Percentiles rank a stretch among this genome's conserved stretches.
phyloP scores from a whole-genome alignment of 2,888 invertebrate genomes.

The Parelbella ahira region DNA sequence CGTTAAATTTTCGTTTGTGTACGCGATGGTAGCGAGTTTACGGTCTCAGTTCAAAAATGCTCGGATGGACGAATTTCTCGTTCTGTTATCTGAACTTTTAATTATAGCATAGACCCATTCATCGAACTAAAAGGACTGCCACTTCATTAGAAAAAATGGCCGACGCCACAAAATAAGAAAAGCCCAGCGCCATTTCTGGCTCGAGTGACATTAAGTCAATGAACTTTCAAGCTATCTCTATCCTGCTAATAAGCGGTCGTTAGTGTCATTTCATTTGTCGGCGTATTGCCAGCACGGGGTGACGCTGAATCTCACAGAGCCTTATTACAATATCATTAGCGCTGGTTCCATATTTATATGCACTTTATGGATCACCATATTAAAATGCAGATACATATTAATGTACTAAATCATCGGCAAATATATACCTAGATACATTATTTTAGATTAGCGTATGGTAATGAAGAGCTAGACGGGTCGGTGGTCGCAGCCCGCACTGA shows the following conservation, averaged over 20 bases:
- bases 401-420: too few species aligned
- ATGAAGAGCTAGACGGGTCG: too few species aligned
- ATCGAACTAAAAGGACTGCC: constrained; percentile 9
- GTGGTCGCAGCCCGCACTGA: too few species aligned
- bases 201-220: constrained; percentile 12
- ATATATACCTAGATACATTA: too few species aligned
- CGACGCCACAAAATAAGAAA: constrained; percentile 6
- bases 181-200: constrained; percentile 4
- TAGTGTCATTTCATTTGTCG: constrained; percentile 17
- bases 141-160: constrained; percentile 19
- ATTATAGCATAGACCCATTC: constrained; percentile 5
- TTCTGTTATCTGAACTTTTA: too few species aligned
- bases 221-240: constrained; percentile 19
- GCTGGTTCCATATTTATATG: too few species aligned
- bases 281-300: constrained; percentile 4
- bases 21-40: constrained; percentile 7
- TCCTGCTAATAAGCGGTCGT: constrained; percentile 8
- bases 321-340: too few species aligned
- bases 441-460: too few species aligned
- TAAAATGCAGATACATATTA: too few species aligned
- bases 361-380: too few species aligned
- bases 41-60: constrained; percentile 1
- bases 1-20: constrained; percentile 8
- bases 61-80: too few species aligned
- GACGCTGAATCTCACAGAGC: too few species aligned